phyloP scores from a whole-genome alignment of 2,113 vertebrate genomes.

The Cariama cristata region DNA sequence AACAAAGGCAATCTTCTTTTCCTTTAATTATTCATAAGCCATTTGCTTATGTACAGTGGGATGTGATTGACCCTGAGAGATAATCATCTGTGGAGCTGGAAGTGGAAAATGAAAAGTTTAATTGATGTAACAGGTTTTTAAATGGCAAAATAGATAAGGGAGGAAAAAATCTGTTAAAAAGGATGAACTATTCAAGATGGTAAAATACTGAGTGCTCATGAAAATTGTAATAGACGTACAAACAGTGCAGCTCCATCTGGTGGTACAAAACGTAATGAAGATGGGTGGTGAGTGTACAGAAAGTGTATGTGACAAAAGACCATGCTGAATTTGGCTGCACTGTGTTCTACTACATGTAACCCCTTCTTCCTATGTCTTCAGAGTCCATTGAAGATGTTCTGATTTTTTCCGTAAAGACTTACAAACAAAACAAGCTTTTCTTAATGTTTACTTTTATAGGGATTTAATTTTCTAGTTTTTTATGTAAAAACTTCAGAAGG shows the following conservation, averaged over 20 bases:
- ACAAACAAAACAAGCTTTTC: neutral
- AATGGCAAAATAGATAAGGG: neutral
- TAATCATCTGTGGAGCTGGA: neutral
- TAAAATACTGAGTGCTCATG: neutral
- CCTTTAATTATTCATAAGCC: slow-evolving; percentile 49
- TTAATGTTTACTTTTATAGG: neutral
- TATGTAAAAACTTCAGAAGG: neutral
- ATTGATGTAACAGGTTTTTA: neutral
- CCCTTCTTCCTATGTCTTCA: neutral
- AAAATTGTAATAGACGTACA: rapidly evolving
- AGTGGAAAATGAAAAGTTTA: neutral
- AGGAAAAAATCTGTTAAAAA: neutral
- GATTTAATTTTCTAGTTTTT: neutral
- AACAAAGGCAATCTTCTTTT: neutral
- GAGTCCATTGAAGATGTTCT: neutral
- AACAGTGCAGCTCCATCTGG: slow-evolving; percentile 12
- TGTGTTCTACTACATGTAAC: neutral
- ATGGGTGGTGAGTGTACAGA: neutral
- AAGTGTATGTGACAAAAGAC: rapidly evolving
- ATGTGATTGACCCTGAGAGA: neutral
- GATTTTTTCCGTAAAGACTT: neutral
- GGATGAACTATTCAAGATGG: neutral
- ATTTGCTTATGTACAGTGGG: slow-evolving; percentile 20
- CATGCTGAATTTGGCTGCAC: neutral
- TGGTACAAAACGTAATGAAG: rapidly evolving